phyloP scores from a whole-genome alignment of 2,797 vertebrate genomes.

The Sciaenops ocellatus region DNA sequence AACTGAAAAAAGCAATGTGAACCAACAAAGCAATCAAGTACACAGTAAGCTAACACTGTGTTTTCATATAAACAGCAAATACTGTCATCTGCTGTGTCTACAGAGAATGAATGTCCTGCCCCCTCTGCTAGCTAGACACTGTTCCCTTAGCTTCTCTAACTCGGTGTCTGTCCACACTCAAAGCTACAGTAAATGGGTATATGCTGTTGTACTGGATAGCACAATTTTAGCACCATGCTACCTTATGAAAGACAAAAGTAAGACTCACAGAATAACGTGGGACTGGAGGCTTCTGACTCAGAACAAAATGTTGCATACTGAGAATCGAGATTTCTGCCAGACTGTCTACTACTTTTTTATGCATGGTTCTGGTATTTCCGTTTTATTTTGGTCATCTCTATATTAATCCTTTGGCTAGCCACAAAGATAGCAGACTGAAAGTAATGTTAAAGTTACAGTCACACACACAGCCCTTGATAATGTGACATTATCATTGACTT shows the following conservation, averaged over 20 bases:
- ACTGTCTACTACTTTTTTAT: not conserved
- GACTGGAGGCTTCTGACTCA: not conserved
- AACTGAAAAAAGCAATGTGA: not conserved
- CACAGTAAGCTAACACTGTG: not conserved
- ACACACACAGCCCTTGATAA: not conserved
- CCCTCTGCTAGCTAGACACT: not conserved
- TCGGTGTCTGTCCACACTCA: not conserved
- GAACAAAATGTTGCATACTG: not conserved
- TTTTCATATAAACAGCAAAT: constrained; percentile 6
- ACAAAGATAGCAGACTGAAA: not conserved
- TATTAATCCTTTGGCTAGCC: constrained; percentile 5
- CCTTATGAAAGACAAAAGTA: not conserved
- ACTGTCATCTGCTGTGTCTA: not conserved
- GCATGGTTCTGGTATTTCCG: not conserved
- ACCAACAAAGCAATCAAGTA: not conserved
- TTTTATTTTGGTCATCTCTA: constrained; percentile 6
- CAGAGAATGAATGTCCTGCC: not conserved
- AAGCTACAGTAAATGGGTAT: not conserved
- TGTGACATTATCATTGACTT: not conserved
- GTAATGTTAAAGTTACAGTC: not conserved
- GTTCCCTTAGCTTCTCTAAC: not conserved
- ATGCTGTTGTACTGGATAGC: too few species aligned
- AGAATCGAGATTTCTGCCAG: not conserved
- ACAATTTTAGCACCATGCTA: not conserved
- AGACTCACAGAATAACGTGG: not conserved